Percentiles rank a stretch among this genome's conserved stretches.
phyloP scores from a whole-genome alignment of 2,797 vertebrate species.

The Myotis daubentonii region DNA sequence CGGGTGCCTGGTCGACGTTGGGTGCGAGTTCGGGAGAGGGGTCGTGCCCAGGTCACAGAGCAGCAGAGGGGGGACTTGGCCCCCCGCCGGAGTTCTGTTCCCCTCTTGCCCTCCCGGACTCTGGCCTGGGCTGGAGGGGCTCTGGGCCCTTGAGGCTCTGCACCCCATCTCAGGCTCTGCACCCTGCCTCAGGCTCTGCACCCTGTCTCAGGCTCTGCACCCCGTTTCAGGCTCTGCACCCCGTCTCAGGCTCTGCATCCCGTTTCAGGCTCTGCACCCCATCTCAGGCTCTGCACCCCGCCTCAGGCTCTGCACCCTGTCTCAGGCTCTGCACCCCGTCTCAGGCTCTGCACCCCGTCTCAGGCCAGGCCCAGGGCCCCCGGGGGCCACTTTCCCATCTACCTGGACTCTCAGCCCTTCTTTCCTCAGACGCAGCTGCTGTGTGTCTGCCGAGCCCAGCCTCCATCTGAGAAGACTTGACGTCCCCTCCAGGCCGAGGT shows the following conservation, averaged over 20 bases:
- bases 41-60: neutral
- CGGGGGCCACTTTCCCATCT: neutral
- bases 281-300: neutral
- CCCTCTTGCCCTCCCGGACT: neutral
- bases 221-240: neutral
- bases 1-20: rapidly evolving
- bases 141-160: neutral
- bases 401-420: conserved; percentile 5
- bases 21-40: rapidly evolving
- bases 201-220: neutral
- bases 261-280: neutral
- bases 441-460: neutral
- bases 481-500: conserved; percentile 73
- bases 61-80: neutral
- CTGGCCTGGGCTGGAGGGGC: neutral
- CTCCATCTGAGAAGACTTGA: conserved; percentile 80
- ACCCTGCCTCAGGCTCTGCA: neutral
- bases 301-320: neutral
- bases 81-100: neutral
- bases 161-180: neutral
- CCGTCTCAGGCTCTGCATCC: neutral
- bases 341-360: neutral
- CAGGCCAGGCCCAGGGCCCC: neutral
- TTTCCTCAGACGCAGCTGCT: neutral
- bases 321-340: neutral